Percentiles rank a stretch among this genome's conserved stretches.
phyloP scores from a whole-genome alignment of 2,888 invertebrate species.

The Cancer borealis region DNA sequence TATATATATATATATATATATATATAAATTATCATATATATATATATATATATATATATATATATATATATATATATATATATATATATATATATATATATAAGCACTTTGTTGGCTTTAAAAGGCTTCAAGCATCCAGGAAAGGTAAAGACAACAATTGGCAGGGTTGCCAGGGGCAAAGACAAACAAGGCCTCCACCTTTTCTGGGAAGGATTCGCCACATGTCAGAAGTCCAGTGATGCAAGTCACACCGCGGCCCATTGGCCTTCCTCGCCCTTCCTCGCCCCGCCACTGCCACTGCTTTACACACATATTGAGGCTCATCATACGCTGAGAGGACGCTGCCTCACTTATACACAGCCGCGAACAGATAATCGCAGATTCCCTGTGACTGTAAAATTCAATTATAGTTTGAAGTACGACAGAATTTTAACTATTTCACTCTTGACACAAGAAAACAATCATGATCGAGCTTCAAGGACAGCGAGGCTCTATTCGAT shows the following conservation, averaged over 20 bases:
- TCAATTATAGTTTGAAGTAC: background rate
- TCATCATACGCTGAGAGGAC: background rate
- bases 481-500: background rate
- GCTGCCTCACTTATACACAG: background rate
- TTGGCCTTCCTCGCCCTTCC: slow-evolving; percentile 11
- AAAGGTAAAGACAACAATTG: background rate
- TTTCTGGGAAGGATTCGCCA: slow-evolving; percentile 27
- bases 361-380: background rate
- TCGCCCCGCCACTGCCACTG: background rate
- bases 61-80: no score
- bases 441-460: background rate
- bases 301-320: background rate
- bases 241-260: slow-evolving; percentile 1
- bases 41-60: no score
- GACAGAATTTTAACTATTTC: background rate
- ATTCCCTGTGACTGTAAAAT: background rate
- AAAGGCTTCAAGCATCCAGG: background rate
- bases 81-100: no score
- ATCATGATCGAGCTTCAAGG: background rate
- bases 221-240: slow-evolving; percentile 22
- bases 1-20: no score
- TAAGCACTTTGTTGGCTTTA: background rate
- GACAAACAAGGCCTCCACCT: slow-evolving; percentile 12
- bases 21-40: no score
- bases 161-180: slow-evolving; percentile 8